Base-by-base conservation (phyloP, 2,888 invertebrate species). In the Aricia artaxerxes region DNA sequence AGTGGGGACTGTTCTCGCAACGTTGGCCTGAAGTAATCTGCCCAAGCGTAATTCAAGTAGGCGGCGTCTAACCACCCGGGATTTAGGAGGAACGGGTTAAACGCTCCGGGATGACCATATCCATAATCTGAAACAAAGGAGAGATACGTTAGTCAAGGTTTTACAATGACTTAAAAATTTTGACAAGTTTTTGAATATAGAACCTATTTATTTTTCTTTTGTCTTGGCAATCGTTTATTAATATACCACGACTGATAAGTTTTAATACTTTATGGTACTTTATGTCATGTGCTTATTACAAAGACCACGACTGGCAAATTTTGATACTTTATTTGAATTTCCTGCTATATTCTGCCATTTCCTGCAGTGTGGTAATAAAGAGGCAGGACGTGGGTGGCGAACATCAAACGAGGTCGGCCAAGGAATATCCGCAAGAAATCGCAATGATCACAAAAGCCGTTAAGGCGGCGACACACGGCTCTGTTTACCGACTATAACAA, bases 11-110 rank as follows among this genome's bases (percentile, higher is more conserved):
- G 88, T 61, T 92, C 91, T 81, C 91, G 88, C 84, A 91, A 94
- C 4, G 95, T 95, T 80, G 94, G 94, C 85, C 95, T 92, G 89
- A 97, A 96, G 88, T 97, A 97, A 87, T 97, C 97, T 0, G 94
- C 95, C 93, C 96, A 96, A 75, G 97, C 96, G 88, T 97, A 97
- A 85, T 96, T 96, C 91, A 97, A 95, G 89, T 97, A 97, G 5
- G 97, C 97, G 1, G 97, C 97, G 87, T 98, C 98, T 84, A 98
- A 91, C 97, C 98, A 98, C 60, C 97, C 97, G 0, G 97, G 97
- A 86, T 97, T 97, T 80, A 98, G 91, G 82, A 98, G 94, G 90
- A 97, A 97, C 2, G 97, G 97, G 85, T 96, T 97, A 88, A 97
- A 97, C 38, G 96, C 96, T 69, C 96, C 97, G 3, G 97, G 97